phyloP scores from a whole-genome alignment of 2,113 vertebrate species.

The Paratilapia polleni region DNA sequence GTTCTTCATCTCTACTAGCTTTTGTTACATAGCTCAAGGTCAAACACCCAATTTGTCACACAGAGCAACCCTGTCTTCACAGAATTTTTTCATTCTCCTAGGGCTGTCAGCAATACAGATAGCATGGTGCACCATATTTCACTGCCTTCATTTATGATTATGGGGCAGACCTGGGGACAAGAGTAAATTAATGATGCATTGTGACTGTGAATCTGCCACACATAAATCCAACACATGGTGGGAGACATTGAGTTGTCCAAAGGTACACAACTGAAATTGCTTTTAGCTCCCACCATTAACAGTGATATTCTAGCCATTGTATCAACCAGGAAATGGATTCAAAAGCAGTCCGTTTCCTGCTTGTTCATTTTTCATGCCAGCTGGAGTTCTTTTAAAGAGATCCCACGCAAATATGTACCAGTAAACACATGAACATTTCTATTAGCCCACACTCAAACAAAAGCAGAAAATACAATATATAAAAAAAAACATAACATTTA shows the following conservation, averaged over 20 bases:
- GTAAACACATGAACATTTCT: slow-evolving; percentile 13
- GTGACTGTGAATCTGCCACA: slow-evolving; percentile 74
- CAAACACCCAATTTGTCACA: slow-evolving; percentile 47
- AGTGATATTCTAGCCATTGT: slow-evolving; percentile 20
- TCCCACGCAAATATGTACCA: neutral
- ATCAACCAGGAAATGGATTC: slow-evolving; percentile 47
- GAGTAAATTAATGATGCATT: slow-evolving; percentile 75
- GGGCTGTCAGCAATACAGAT: slow-evolving; percentile 57
- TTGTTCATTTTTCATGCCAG: slow-evolving; percentile 54
- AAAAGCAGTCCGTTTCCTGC: slow-evolving; percentile 42
- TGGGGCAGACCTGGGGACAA: slow-evolving; percentile 66
- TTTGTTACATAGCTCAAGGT: slow-evolving; percentile 61
- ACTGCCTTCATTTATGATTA: slow-evolving; percentile 75
- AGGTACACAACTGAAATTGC: slow-evolving; percentile 55
- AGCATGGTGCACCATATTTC: slow-evolving; percentile 53
- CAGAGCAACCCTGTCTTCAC: slow-evolving; percentile 42
- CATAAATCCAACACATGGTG: slow-evolving; percentile 70
- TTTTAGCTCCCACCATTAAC: slow-evolving; percentile 58
- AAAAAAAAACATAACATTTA: no score
- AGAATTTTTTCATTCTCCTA: slow-evolving; percentile 47
- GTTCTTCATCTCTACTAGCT: slow-evolving; percentile 11
- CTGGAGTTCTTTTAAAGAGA: slow-evolving; percentile 36
- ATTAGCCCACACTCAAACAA: neutral
- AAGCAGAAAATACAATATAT: neutral
- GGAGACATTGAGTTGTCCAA: slow-evolving; percentile 57